phyloP scores from a whole-genome alignment of 2,797 vertebrate genomes.

The Tokudaia tokunoshimensis region DNA sequence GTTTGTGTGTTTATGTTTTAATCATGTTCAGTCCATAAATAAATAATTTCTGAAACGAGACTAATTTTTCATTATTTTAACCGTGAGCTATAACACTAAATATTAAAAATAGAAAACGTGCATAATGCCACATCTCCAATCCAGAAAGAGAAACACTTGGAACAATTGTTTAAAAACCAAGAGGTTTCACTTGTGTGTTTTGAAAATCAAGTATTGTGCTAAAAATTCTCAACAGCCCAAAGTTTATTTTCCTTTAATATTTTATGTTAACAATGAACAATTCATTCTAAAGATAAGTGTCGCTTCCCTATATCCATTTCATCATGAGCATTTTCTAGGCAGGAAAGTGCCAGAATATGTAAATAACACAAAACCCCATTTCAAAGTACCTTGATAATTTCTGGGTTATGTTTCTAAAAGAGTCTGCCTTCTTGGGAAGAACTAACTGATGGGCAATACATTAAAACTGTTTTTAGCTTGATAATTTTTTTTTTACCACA shows the following conservation, averaged over 20 bases:
- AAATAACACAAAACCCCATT: constrained; percentile 63
- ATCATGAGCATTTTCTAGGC: constrained; percentile 56
- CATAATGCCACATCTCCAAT: constrained; percentile 79
- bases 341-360: constrained; percentile 45
- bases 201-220: constrained; percentile 70
- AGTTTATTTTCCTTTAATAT: constrained; percentile 84
- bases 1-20: constrained; percentile 89
- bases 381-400: constrained; percentile 66
- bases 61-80: constrained; percentile 90
- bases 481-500: constrained; percentile 46
- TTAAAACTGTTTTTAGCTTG: constrained; percentile 60
- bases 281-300: constrained; percentile 75
- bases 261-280: constrained; percentile 76
- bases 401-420: constrained; percentile 68
- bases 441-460: constrained; percentile 4
- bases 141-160: constrained; percentile 79
- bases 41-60: constrained; percentile 90
- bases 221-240: constrained; percentile 79
- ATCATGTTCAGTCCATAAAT: constrained; percentile 90
- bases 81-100: constrained; percentile 86
- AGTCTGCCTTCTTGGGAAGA: constrained; percentile 59
- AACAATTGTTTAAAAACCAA: constrained; percentile 78
- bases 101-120: constrained; percentile 82
- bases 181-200: constrained; percentile 72
- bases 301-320: constrained; percentile 28